Conservation (phyloP, 2,113 vertebrate genomes). For the Mohoua ochrocephala region DNA sequence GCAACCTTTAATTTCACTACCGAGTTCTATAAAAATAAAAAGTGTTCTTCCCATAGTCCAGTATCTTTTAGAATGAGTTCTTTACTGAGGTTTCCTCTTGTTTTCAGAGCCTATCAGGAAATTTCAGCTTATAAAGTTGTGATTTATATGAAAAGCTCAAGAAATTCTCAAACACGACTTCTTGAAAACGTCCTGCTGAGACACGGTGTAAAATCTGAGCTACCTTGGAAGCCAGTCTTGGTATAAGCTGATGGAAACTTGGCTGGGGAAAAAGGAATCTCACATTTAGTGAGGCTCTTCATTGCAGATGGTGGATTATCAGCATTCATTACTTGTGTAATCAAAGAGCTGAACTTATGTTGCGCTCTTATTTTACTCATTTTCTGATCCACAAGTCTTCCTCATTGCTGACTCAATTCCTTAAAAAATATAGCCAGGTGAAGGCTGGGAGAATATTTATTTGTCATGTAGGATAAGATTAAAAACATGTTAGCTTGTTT, state of each 20-base stretch:
- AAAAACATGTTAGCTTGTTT: background rate
- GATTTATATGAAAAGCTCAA: background rate
- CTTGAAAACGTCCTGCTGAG: background rate
- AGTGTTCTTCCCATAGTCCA: rapidly evolving
- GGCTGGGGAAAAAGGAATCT: background rate
- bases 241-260: background rate
- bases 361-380: background rate
- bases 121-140: background rate
- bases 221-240: background rate
- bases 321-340: background rate
- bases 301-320: background rate
- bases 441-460: background rate
- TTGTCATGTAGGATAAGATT: background rate
- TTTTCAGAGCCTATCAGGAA: background rate
- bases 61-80: background rate
- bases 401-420: background rate
- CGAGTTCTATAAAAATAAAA: background rate
- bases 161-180: background rate
- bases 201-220: background rate
- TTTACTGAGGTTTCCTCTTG: background rate
- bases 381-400: background rate
- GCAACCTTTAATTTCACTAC: background rate
- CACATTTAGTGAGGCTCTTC: background rate
- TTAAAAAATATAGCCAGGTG: background rate
- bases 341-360: background rate